phyloP scores from a whole-genome alignment of 2,797 vertebrate genomes.

The Sebastes steindachneri region DNA sequence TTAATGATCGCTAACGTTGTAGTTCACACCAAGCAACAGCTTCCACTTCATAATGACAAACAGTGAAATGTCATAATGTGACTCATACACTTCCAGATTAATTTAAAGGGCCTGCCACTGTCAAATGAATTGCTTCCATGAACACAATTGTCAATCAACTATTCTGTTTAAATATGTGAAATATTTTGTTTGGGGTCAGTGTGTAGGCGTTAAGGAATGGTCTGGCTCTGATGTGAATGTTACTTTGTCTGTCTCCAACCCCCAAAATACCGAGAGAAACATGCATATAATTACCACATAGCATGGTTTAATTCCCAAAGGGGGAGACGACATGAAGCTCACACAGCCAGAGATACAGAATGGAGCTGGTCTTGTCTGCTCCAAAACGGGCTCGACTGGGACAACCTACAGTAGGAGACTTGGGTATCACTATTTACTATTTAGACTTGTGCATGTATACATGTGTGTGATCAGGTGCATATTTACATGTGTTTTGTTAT shows the following conservation, averaged over 20 bases:
- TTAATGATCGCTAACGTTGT: background rate
- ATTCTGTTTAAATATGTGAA: slow-evolving; percentile 60
- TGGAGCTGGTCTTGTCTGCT: slow-evolving; percentile 22
- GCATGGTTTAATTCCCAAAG: slow-evolving; percentile 69
- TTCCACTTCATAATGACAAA: slow-evolving; percentile 16
- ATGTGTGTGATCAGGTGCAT: background rate
- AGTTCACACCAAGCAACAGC: slow-evolving; percentile 25
- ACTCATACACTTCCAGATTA: slow-evolving; percentile 11
- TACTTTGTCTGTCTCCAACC: slow-evolving; percentile 73
- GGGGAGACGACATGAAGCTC: slow-evolving; percentile 49
- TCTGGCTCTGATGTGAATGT: slow-evolving; percentile 67
- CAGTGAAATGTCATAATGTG: background rate
- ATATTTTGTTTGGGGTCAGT: slow-evolving; percentile 68
- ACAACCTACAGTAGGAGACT: slow-evolving; percentile 4
- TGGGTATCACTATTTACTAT: background rate
- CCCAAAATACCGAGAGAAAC: slow-evolving; percentile 74
- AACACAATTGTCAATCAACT: slow-evolving; percentile 61
- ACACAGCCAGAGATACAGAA: slow-evolving; percentile 47
- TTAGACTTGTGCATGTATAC: background rate
- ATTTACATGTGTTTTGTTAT: background rate
- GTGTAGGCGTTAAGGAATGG: slow-evolving; percentile 67
- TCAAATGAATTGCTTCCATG: slow-evolving; percentile 46
- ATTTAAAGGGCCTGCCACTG: slow-evolving; percentile 15
- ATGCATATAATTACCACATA: slow-evolving; percentile 71
- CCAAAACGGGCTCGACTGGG: slow-evolving; percentile 6